Base-by-base conservation (phyloP, 2,888 invertebrate genomes). In the Drosophila lacicola region DNA sequence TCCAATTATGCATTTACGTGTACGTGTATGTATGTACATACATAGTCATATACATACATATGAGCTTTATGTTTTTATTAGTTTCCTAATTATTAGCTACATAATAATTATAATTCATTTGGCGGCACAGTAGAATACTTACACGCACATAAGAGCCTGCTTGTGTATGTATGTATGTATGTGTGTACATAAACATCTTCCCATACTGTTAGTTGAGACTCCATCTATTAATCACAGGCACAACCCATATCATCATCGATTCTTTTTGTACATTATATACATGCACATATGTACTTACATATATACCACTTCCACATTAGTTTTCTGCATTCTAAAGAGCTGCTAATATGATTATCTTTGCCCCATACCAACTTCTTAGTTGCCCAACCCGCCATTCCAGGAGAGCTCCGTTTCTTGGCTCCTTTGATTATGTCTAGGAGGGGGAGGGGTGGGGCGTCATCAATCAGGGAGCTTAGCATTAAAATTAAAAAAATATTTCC, bases 1-100 rank as follows among this genome's bases (percentile, higher is more conserved):
- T 80, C 72, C 74, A 82, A 83, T 83, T 85, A 80, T 74, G 68
- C 64, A 53, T 70, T 70, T 64, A 46, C 63, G 39, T 47, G 19
- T 44, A 36, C 36, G 11, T 34, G 1, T n/a, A n/a, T 10, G 4
- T n/a, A 34, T 39, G 11, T 34, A 37, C 8, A 9, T 14, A 42
- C 11, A 21, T 39, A 42, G 8, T 25, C 3, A 17, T 41, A 34
- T 14, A 29, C 14, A 19, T 63, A 17, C 36, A 49, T 25, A 44
- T 49, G 42, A 49, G 65, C 36, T 37, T 55, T 14, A 51, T 65
- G 50, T 44, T 65, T 65, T 65, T 45, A 64, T 65, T 51, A 37
- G 44, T 10, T 64, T 37, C 14, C 37, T 64, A 51, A 50, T 65
- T 45, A 64, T 64, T 50, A 65, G 63, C 29, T 46, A 29, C 34